These are phyloP conservation scores for Hoplodrina ambigua DNA, from an alignment of 2,888 invertebrate species.

Conservation along the genomic window DNA sequence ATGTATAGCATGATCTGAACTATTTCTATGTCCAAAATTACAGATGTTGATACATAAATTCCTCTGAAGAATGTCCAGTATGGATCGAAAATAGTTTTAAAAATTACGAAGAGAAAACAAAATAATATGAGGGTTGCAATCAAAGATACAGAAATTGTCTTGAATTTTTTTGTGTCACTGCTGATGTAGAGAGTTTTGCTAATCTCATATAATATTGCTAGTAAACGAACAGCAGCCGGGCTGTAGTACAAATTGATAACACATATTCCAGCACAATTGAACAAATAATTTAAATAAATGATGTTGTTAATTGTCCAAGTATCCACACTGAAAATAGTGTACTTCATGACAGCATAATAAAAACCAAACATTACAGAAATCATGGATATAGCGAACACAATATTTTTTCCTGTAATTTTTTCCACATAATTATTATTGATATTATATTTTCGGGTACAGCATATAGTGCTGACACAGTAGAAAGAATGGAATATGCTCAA, in stretches of 20 bases:
- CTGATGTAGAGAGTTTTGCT: constrained; percentile 10
- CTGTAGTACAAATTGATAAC: constrained; percentile 38
- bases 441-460: constrained; percentile 43
- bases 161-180: constrained; percentile 25
- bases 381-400: constrained; percentile 10
- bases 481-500: constrained; percentile 42
- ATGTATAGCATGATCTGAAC: constrained; percentile 24
- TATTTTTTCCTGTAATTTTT: constrained; percentile 33
- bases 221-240: constrained; percentile 19
- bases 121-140: constrained; percentile 11
- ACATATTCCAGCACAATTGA: constrained; percentile 20
- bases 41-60: constrained; percentile 31
- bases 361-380: constrained; percentile 11
- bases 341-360: constrained; percentile 15
- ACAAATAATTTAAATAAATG: constrained; percentile 34
- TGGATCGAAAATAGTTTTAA: constrained; percentile 37
- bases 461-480: constrained; percentile 28
- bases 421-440: constrained; percentile 24
- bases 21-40: constrained; percentile 47
- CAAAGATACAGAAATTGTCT: neutral
- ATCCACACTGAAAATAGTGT: constrained; percentile 9
- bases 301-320: constrained; percentile 25
- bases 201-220: constrained; percentile 34
- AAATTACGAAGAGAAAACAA: constrained; percentile 9
- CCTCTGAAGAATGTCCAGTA: constrained; percentile 33